A percentile compares a stretch with the other conserved stretches of the same genome.
phyloP scores from a whole-genome alignment of 2,797 vertebrate species.

The Paratrypauchen microcephalus region DNA sequence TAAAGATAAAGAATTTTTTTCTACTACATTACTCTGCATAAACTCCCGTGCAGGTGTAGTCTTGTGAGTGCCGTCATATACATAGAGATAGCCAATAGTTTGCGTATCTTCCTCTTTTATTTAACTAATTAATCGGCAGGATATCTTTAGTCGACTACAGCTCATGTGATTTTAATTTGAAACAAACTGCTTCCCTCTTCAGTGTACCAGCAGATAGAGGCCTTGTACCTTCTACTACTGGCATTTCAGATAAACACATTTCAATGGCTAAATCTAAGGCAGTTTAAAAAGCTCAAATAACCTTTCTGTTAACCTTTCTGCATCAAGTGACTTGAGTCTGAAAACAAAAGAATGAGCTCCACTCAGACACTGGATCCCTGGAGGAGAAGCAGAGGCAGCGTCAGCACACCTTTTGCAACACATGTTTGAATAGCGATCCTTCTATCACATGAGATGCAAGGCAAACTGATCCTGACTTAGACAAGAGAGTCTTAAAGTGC shows the following conservation, averaged over 20 bases:
- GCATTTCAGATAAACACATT: neutral
- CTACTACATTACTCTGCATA: too few relatives aligned
- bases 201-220: neutral
- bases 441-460: conserved; percentile 41
- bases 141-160: too few relatives aligned
- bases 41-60: too few relatives aligned
- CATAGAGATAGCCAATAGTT: too few relatives aligned
- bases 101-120: too few relatives aligned
- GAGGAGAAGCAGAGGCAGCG: conserved; percentile 32
- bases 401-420: conserved; percentile 32
- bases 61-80: too few relatives aligned
- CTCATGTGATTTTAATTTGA: too few relatives aligned
- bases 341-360: conserved; percentile 11
- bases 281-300: neutral
- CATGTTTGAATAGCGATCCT: conserved; percentile 49
- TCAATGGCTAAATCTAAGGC: neutral
- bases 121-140: too few relatives aligned
- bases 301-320: conserved; percentile 26
- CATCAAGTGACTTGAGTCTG: conserved; percentile 33
- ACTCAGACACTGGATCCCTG: conserved; percentile 13
- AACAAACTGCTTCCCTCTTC: neutral
- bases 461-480: conserved; percentile 51
- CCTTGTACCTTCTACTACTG: neutral
- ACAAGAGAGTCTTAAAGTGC: conserved; percentile 33
- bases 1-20: too few relatives aligned